phyloP scores from a whole-genome alignment of 2,797 vertebrate species.

The Pseudochirops cupreus region DNA sequence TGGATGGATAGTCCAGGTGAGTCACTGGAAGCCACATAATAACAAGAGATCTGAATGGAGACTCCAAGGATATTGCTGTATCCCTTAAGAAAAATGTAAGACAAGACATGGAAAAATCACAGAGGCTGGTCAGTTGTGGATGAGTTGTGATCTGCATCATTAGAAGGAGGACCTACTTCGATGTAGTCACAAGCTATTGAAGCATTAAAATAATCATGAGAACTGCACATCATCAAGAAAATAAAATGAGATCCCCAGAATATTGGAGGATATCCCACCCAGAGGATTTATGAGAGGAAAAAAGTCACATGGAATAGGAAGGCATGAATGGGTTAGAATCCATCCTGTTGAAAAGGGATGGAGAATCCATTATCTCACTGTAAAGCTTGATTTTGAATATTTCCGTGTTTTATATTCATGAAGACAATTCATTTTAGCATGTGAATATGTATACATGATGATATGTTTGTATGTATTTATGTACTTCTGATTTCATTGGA shows the following conservation, averaged over 20 bases:
- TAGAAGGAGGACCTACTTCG: neutral
- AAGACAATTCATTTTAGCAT: neutral
- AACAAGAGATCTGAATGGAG: neutral
- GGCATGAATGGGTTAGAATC: neutral
- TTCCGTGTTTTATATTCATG: neutral
- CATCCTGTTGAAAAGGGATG: neutral
- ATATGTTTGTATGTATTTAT: neutral
- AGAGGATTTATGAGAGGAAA: neutral
- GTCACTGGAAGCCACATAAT: neutral
- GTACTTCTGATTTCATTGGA: neutral
- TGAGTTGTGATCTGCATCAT: neutral
- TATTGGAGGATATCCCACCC: neutral
- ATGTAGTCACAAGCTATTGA: neutral
- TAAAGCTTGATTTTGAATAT: neutral
- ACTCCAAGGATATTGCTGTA: neutral
- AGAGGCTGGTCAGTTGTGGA: neutral
- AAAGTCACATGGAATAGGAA: neutral
- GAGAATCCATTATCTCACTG: neutral
- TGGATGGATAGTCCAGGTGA: neutral
- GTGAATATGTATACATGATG: neutral
- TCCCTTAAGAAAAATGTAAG: neutral
- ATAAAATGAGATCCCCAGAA: neutral
- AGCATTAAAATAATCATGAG: neutral
- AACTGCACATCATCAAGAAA: neutral
- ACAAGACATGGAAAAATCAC: neutral